Base-by-base conservation (phyloP, 2,113 vertebrate species). In the Gila orcuttii region DNA sequence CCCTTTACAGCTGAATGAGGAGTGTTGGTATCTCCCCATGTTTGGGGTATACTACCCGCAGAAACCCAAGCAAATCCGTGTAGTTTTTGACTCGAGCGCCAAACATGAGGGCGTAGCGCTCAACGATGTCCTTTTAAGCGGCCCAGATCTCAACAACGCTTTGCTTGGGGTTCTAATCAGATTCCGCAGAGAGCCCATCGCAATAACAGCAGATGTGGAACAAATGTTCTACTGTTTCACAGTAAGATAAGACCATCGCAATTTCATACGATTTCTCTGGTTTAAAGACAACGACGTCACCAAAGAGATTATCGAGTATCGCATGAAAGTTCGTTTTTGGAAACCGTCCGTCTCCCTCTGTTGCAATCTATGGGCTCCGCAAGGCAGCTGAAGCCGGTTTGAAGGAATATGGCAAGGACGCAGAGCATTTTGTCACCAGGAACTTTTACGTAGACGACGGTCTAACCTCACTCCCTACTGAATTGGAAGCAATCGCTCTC, bases 151-250 rank as follows among this genome's bases (percentile, higher is more conserved):
- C 4, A 86, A 86, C 36, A 77, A 87, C 33, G 39, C 79, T n/a
- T 15, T 86, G 17, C 17, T 69, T 7, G 59, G 80, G 6, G 79
- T 86, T 13, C 55, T 82, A 1, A 57, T 86, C 9, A 15, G 39
- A 3, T 86, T 86, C 8, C 25, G 33, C 11, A 75, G 21, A 25
- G 66, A 86, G 6, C 68, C 13, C 10, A 19, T 52, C 25, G 25
- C 85, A 47, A 28, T 86, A 5, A 47, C 68, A 31, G 79, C 66
- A 31, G 52, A 75, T 31, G 15, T 82, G 6, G 31, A 86, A 17
- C 66, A 86, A 11, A 86, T 86, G 68, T 79, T 81, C 23, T 74
- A 80, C 23, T 81, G 85, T 25, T 86, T 86, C 25, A 57, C 9
- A 9, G 77, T 86, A 25, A 50, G 21, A 3, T 28, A 62, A 8